Evolutionary conservation across 2,113 vertebrate genomes (phyloP), one percentile per base, ranked within the genome.

Genomic region (Toxostoma redivivum): DNA sequence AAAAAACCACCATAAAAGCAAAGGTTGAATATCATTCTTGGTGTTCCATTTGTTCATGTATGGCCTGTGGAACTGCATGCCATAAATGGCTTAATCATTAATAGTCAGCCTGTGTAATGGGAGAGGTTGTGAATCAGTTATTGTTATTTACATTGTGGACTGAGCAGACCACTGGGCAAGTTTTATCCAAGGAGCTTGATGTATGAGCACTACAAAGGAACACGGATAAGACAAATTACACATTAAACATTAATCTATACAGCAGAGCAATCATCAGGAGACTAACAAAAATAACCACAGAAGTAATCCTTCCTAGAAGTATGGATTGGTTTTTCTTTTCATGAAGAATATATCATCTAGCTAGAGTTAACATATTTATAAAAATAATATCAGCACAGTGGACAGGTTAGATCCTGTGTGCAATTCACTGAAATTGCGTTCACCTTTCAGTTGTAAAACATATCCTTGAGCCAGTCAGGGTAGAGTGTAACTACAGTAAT

Each of bases 51-150:
- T 89, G 71, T 51, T 90, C 42, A 19, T 22, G 28, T 51, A 6
- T 58, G 56, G 58, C 44, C 81, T 53, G 11, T 76, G 48, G 92
- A 92, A 57, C 45, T 48, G 45, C 19, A 8, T 72, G 73, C 51
- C 24, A 51, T 90, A 95, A 95, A 91, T 80, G 47, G 79, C n/a
- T 85, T 94, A 91, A 94, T 94, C 58, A 80, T 96, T 95, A 94
- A 80, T 50, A 56, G 38, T 40, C 35, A 72, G 16, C 15, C 23
- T 58, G 13, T 84, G 37, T 61, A 79, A 64, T 82, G 42, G 54
- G 50, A 86, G 66, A 92, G 58, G 67, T 37, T 70, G 44, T 60
- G 47, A 90, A 66, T 88, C 74, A 73, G 48, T 69, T 90, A 42
- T 10, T 47, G 12, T 73, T 72, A 62, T 66, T 90, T 88, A 17